Conservation (phyloP, 1,140 invertebrate species). For the Ceratosolen solmsi region DNA sequence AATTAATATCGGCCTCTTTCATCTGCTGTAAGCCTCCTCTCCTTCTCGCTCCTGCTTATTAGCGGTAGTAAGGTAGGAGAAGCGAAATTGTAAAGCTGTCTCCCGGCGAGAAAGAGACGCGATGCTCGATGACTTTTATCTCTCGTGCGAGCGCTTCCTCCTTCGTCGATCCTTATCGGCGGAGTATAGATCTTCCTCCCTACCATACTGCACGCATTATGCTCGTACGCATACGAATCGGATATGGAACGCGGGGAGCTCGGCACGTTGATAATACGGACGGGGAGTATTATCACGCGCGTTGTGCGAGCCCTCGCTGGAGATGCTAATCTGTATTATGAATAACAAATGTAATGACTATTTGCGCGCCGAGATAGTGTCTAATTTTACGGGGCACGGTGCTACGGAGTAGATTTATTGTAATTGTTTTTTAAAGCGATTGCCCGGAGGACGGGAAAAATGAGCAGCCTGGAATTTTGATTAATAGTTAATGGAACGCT, state of each 20-base stretch:
- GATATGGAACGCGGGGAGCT: neutral
- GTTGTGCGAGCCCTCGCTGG: neutral
- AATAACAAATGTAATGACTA: conserved; percentile 39
- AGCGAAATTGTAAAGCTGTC: conserved; percentile 34
- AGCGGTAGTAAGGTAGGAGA: neutral
- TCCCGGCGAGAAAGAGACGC: conserved; percentile 2
- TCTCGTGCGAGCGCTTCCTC: neutral
- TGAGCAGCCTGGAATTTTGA: conserved; percentile 15
- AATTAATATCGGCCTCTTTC: conserved; percentile 67
- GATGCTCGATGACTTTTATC: conserved; percentile 19
- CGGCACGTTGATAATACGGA: neutral
- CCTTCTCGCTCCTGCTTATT: conserved; percentile 48
- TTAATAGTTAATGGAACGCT: neutral
- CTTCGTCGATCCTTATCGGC: conserved; percentile 30
- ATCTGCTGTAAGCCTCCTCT: conserved; percentile 57
- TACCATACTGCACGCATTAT: neutral
- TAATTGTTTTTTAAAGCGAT: conserved; percentile 38
- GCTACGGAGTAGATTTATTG: conserved; percentile 6
- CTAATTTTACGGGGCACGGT: conserved; percentile 29
- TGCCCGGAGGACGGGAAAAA: neutral
- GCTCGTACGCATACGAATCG: neutral
- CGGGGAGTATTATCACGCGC: neutral
- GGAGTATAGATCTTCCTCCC: neutral
- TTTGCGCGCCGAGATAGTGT: conserved; percentile 29
- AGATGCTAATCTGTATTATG: conserved; percentile 30